Conservation (phyloP, 2,113 vertebrate genomes). For the Ciconia boyciana region DNA sequence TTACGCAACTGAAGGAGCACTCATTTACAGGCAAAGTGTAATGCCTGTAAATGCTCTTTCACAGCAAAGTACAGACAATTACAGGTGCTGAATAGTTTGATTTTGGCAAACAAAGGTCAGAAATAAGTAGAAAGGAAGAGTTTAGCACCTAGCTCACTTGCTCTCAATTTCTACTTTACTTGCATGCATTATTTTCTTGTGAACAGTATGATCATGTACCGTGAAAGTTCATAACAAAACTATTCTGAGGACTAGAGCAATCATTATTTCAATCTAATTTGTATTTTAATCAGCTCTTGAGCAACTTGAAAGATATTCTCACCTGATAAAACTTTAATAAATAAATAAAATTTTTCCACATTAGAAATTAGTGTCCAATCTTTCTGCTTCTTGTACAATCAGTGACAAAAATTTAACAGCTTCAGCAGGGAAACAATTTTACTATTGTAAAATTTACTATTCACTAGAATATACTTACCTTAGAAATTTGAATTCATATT, state of each 20-base stretch:
- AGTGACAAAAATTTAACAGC: background rate
- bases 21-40: background rate
- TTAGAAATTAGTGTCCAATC: background rate
- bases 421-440: background rate
- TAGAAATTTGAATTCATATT: background rate
- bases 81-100: background rate
- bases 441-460: background rate
- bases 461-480: background rate
- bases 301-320: background rate
- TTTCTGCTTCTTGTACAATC: background rate
- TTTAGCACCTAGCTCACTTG: background rate
- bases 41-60: background rate
- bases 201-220: background rate
- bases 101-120: background rate
- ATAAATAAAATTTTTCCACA: background rate
- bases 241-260: background rate
- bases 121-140: background rate
- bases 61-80: background rate
- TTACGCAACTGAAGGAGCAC: background rate
- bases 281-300: background rate
- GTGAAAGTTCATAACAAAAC: background rate
- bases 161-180: background rate
- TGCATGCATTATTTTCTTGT: background rate
- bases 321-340: background rate
- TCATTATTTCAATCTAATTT: background rate